Conservation (phyloP, 2,888 invertebrate species). For the Luffia ferchaultella region DNA sequence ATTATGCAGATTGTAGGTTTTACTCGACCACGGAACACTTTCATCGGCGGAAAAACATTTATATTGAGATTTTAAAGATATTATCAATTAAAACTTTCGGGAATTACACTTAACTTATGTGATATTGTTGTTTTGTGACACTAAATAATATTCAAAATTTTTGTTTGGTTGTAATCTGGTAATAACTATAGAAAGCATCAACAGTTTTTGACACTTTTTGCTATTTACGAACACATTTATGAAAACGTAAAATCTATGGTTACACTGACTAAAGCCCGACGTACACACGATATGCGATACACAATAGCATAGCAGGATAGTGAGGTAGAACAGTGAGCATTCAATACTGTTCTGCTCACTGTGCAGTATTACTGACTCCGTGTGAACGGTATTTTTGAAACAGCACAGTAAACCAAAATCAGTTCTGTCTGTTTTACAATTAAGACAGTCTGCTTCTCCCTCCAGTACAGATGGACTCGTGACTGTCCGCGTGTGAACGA, state of each 20-base stretch:
- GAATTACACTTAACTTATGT: constrained; percentile 41
- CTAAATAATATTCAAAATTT: constrained; percentile 55
- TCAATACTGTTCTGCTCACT: too few species aligned
- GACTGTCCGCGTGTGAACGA: too few species aligned
- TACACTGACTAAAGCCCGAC: too few species aligned
- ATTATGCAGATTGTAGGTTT: constrained; percentile 67
- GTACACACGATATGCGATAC: too few species aligned
- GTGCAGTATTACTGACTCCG: too few species aligned
- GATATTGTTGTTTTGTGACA: constrained; percentile 39
- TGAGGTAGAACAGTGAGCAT: too few species aligned
- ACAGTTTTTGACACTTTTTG: constrained; percentile 62
- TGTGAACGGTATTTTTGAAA: too few species aligned
- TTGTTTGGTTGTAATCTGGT: constrained; percentile 54
- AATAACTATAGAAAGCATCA: constrained; percentile 65
- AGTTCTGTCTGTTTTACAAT: too few species aligned
- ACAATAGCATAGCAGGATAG: too few species aligned
- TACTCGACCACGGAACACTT: constrained; percentile 57
- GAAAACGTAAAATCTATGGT: constrained; percentile 29
- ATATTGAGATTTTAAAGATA: constrained; percentile 30
- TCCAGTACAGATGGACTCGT: too few species aligned
- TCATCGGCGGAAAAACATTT: constrained; percentile 46
- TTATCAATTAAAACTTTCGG: constrained; percentile 11
- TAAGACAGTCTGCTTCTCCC: too few species aligned
- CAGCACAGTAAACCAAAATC: too few species aligned
- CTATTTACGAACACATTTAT: constrained; percentile 34